Evolutionary conservation across 2,797 vertebrate species (phyloP).

Genomic region (Tolypeutes matacus): DNA sequence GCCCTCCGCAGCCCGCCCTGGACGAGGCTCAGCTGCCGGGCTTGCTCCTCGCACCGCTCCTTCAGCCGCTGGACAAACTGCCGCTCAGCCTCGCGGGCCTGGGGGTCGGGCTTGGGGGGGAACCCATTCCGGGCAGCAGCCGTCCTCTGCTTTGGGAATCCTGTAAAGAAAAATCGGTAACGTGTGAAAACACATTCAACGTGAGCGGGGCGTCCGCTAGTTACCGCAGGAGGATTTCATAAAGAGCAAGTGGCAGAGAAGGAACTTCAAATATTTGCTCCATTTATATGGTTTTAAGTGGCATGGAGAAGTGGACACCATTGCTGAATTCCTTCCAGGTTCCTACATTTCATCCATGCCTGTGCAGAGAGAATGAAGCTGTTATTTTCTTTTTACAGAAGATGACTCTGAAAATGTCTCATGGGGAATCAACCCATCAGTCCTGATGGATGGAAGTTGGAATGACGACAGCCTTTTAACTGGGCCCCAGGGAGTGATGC

Average conservation of each 20-base stretch:
- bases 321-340: background rate
- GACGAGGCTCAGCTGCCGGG: slow-evolving; percentile 89
- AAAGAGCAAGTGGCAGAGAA: background rate
- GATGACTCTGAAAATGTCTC: background rate
- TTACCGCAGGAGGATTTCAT: background rate
- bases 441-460: background rate
- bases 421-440: background rate
- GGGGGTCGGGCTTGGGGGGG: slow-evolving; percentile 86
- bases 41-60: slow-evolving; percentile 93
- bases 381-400: background rate
- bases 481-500: background rate
- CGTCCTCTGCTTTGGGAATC: slow-evolving; percentile 89
- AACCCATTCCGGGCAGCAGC: slow-evolving; percentile 86
- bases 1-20: slow-evolving; percentile 91
- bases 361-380: background rate
- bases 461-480: background rate
- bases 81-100: slow-evolving; percentile 88
- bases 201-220: background rate
- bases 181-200: background rate
- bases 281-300: background rate
- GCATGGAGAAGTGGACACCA: background rate
- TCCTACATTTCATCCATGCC: background rate
- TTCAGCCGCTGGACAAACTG: slow-evolving; percentile 92
- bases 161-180: slow-evolving; percentile 76
- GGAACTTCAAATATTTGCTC: background rate